Evolutionary conservation across 1,140 invertebrate species (phyloP), one percentile per base, ranked within the genome.

Genomic region (Chironomus tepperi): DNA sequence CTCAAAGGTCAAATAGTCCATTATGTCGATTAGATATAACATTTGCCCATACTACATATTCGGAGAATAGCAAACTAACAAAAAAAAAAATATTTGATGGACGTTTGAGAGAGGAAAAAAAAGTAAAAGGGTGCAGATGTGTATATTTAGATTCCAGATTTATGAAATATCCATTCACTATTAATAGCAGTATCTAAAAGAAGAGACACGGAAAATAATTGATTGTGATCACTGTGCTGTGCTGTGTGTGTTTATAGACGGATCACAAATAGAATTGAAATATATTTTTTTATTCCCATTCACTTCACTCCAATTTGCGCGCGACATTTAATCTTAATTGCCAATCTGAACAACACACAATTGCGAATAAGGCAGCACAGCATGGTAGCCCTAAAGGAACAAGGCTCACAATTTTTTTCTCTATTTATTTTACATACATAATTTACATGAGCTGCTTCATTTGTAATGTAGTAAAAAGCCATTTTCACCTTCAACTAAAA

Each of bases 1-100:
- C 16, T 19, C 65, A 70, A 70, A 70, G 65, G 65, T 70, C 65
- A 70, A 70, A 70, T 70, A 18, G 65, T 16, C 65, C 18, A 70
- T 70, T 70, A 70, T 70, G n/a, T 18, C n/a, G 8, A 67, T 67
- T 8, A 67, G 8, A 18, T 21, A 18, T 70, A 34, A 34, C 24
- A 34, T 34, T 34, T 34, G 5, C 24, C 24, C 24, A 34, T 34
- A 34, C 24, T 10, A 57, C 47, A 57, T n/a, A 57, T 57, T 2
- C n/a, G 10, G n/a, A 12, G 47, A n/a, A 2, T 10, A 57, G 2
- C 47, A 12, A 10, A n/a, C 47, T 10, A 57, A 12, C 47, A 12
- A 10, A 57, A 10, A 57, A 57, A 2, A 18, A 18, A 16, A 19
- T 8, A 1, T 70, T 18, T 19, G 65, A 70, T 19, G 19, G 65